Conservation (phyloP, 2,888 invertebrate genomes). For the Choreutis nemorana region DNA sequence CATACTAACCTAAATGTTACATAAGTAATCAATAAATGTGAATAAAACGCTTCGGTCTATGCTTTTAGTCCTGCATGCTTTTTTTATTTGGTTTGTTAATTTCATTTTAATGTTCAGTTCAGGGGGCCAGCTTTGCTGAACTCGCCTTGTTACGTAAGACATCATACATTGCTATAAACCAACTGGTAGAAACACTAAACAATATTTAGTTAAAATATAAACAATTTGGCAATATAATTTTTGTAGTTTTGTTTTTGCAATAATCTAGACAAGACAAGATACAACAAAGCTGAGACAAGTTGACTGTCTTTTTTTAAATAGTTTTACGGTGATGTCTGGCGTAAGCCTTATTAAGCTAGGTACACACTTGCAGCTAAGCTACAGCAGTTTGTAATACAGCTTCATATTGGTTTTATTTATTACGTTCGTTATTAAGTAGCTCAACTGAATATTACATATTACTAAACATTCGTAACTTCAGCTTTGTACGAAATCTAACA, state of each 20-base stretch:
- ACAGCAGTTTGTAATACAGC: too few species aligned
- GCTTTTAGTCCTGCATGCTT: slow-evolving; percentile 63
- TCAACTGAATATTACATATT: neutral
- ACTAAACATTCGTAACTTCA: too few species aligned
- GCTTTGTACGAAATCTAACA: too few species aligned
- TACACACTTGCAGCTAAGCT: too few species aligned
- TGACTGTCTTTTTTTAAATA: too few species aligned
- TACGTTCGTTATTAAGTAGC: slow-evolving; percentile 1
- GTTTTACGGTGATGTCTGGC: too few species aligned
- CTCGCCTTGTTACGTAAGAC: slow-evolving; percentile 13
- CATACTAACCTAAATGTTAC: slow-evolving; percentile 34
- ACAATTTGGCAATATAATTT: slow-evolving; percentile 1
- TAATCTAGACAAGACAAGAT: too few species aligned
- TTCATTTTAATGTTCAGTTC: slow-evolving; percentile 20
- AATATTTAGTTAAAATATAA: slow-evolving; percentile 1
- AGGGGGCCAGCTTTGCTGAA: slow-evolving; percentile 38
- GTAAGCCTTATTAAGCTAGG: too few species aligned
- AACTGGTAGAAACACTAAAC: slow-evolving; percentile 13
- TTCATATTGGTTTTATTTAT: too few species aligned
- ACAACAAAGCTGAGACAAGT: too few species aligned
- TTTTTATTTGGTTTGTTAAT: slow-evolving; percentile 24
- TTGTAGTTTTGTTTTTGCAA: too few species aligned
- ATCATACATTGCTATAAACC: slow-evolving; percentile 17
- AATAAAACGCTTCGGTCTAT: slow-evolving; percentile 55
- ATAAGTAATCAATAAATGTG: slow-evolving; percentile 57